These are phyloP conservation scores for Corydoras sp. DNA, from an alignment of 2,113 vertebrate genomes.

Conservation along the genomic window DNA sequence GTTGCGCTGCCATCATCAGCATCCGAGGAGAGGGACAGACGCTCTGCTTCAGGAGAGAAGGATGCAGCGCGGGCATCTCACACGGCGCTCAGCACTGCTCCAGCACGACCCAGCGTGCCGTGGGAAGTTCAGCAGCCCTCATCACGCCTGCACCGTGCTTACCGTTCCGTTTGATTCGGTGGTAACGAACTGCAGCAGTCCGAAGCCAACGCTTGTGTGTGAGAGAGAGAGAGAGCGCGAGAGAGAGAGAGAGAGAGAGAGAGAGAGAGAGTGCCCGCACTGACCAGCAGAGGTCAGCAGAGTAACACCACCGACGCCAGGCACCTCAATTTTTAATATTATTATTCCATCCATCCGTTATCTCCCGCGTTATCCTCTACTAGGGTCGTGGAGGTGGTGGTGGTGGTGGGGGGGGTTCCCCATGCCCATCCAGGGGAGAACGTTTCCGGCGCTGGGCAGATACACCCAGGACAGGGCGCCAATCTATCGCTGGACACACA, in stretches of 20 bases:
- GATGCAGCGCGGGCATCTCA: conserved; percentile 44
- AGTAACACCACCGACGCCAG: conserved; percentile 49
- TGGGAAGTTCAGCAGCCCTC: conserved; percentile 40
- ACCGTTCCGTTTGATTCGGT: conserved; percentile 48
- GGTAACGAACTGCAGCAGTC: conserved; percentile 50
- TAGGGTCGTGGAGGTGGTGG: too few relatives aligned
- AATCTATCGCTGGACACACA: too few relatives aligned
- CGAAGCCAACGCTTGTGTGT: conserved; percentile 23
- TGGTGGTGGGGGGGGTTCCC: too few relatives aligned
- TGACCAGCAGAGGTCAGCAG: conserved; percentile 58
- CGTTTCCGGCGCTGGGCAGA: too few relatives aligned
- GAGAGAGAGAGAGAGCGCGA: background rate
- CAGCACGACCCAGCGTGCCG: background rate
- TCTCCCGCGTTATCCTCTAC: too few relatives aligned
- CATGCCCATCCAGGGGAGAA: too few relatives aligned
- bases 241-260: background rate
- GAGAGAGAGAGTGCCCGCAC: conserved; percentile 18
- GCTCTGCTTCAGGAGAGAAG: conserved; percentile 40
- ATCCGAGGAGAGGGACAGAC: conserved; percentile 52
- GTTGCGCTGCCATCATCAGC: conserved; percentile 59
- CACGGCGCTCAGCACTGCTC: conserved; percentile 51
- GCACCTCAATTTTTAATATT: too few relatives aligned
- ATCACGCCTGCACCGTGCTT: conserved; percentile 38
- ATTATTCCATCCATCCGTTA: too few relatives aligned
- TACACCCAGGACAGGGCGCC: too few relatives aligned